phyloP scores from a whole-genome alignment of 2,113 vertebrate species.

The Strigops habroptila region DNA sequence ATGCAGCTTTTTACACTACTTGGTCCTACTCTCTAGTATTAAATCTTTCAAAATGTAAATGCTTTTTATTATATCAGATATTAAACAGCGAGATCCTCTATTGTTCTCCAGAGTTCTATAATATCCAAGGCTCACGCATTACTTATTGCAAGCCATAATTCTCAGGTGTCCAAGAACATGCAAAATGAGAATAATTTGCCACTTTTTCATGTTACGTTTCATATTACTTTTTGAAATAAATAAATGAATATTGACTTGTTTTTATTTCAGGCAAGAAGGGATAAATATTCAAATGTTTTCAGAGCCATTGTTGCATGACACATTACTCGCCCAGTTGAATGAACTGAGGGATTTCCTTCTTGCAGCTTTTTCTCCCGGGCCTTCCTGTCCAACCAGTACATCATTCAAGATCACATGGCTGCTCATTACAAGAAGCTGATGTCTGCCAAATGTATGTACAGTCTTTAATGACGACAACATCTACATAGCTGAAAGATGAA shows the following conservation, averaged over 20 bases:
- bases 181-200: conserved; percentile 34
- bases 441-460: conserved; percentile 54
- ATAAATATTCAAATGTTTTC: conserved; percentile 1
- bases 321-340: not conserved
- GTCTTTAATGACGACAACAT: not conserved
- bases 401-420: conserved; percentile 56
- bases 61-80: conserved; percentile 51
- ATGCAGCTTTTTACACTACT: not conserved
- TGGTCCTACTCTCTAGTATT: not conserved
- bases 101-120: conserved; percentile 52
- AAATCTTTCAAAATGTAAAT: conserved; percentile 34
- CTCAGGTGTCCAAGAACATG: conserved; percentile 31
- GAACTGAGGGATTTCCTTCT: conserved; percentile 27
- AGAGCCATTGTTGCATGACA: not conserved
- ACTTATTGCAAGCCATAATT: conserved; percentile 47
- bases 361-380: conserved; percentile 38
- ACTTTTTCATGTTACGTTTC: conserved; percentile 24
- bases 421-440: conserved; percentile 58
- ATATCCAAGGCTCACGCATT: conserved; percentile 43
- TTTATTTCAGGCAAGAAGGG: conserved; percentile 28
- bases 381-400: conserved; percentile 66
- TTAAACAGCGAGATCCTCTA: conserved; percentile 30
- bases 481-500: conserved; percentile 12
- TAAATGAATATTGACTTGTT: not conserved
- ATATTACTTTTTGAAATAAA: conserved; percentile 34